Evolutionary conservation across 2,113 vertebrate genomes (phyloP), one percentile per base, ranked within the genome.

Genomic region (Platycercus adscitus): DNA sequence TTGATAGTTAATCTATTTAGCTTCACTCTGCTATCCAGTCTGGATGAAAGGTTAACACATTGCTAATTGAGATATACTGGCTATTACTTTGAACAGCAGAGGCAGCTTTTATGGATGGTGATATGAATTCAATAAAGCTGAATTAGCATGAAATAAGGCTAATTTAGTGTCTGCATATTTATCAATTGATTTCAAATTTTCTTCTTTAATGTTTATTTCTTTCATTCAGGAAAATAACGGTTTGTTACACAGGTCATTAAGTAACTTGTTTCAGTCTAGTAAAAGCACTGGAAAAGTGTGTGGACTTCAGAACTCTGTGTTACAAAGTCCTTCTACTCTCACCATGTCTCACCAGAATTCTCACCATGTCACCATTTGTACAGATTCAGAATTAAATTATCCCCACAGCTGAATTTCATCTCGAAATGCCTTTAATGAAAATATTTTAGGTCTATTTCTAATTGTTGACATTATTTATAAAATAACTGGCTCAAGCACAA

Each of bases 131-230:
- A 97, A 44, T 91, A 88, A 96, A 92, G 81, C 41, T 95, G 94
- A 97, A 87, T 77, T 92, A 92, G 81, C 82, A 88, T 91, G 95
- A 97, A 97, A 96, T 95, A 93, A 96, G 52, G 75, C 66, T 96
- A 95, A 91, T 87, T 89, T 81, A 92, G 71, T 88, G 64, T 29
- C 71, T 91, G 50, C 19, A 81, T 89, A 82, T 87, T 92, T 96
- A 88, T 71, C 86, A 83, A 91, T 92, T 84, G 49, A 97, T 95
- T 95, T 53, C 66, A 86, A 88, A 77, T 94, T 81, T 91, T 89
- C 65, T 92, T 81, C 72, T 96, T 70, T 87, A 94, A 95, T 85
- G 88, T 88, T 90, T 94, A 65, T 66, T 94, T 95, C 75, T 81
- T 89, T 83, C 55, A 88, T 73, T 90, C 71, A 64, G 55, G 72